Evolutionary conservation across 2,113 vertebrate species (phyloP).

Genomic region (Dolichotis patagonum): DNA sequence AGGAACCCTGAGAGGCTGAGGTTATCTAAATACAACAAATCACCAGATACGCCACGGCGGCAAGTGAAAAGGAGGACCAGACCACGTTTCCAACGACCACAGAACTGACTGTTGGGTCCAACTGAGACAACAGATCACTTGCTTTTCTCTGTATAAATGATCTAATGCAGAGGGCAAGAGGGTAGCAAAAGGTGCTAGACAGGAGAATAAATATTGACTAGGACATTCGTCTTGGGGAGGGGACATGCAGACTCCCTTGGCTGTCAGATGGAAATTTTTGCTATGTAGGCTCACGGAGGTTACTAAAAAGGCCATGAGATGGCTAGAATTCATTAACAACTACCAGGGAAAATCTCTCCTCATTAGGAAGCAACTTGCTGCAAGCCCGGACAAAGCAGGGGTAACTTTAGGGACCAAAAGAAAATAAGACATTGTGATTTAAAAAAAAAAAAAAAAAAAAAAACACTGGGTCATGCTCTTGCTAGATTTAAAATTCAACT

Average conservation of each 20-base stretch:
- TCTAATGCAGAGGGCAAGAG: not conserved
- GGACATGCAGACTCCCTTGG: not conserved
- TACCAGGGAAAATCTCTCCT: not conserved
- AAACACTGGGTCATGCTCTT: not conserved
- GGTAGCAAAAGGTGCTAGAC: not conserved
- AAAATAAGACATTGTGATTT: not conserved
- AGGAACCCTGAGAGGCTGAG: not conserved
- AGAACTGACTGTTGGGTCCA: not conserved
- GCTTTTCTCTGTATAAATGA: not conserved
- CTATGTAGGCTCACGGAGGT: not conserved
- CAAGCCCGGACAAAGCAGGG: not conserved
- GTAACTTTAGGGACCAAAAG: fast-evolving
- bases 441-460: not conserved
- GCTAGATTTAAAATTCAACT: slow-evolving; percentile 28
- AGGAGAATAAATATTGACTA: not conserved
- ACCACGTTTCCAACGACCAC: fast-evolving
- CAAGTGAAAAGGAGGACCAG: not conserved
- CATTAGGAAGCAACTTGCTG: slow-evolving; percentile 16
- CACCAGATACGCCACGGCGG: not conserved
- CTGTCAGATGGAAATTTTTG: not conserved
- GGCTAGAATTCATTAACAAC: slow-evolving; percentile 47
- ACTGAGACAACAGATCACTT: not conserved
- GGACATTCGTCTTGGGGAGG: not conserved
- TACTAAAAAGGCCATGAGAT: not conserved
- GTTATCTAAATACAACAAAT: not conserved